Conservation (phyloP, 53 echinoderm and acorn worm species). For the Actinopyga echinites region DNA sequence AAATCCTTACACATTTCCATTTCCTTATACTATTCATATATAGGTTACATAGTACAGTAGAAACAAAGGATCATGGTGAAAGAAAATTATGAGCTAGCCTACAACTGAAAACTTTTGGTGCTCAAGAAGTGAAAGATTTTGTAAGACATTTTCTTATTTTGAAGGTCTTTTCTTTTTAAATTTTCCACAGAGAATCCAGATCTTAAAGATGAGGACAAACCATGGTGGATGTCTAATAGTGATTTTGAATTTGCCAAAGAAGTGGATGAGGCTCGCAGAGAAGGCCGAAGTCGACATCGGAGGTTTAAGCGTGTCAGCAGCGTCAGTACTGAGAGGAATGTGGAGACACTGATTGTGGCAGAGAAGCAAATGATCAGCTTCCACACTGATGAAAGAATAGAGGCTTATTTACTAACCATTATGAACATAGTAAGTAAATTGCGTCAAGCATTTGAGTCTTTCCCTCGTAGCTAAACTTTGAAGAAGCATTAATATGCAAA, state of each 20-base stretch:
- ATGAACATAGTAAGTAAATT: slow-evolving; percentile 95
- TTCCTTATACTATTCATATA: no score
- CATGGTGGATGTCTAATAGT: slow-evolving; percentile 76
- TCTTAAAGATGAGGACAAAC: slow-evolving; percentile 51
- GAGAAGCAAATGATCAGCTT: slow-evolving; percentile 92
- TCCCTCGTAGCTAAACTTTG: no score
- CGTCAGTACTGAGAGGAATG: slow-evolving; percentile 76
- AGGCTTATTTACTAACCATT: slow-evolving; percentile 89
- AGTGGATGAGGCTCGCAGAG: slow-evolving; percentile 63
- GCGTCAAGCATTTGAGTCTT: no score
- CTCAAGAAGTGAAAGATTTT: not conserved
- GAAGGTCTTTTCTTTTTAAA: not conserved
- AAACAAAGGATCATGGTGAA: no score
- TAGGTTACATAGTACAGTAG: no score
- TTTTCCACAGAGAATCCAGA: slow-evolving; percentile 29
- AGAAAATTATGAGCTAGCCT: no score
- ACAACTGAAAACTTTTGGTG: no score
- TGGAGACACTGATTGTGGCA: slow-evolving; percentile 91
- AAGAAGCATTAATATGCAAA: no score
- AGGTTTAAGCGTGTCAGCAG: slow-evolving; percentile 65
- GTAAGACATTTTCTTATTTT: not conserved
- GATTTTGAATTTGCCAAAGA: slow-evolving; percentile 76
- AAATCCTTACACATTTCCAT: no score
- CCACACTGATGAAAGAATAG: slow-evolving; percentile 73
- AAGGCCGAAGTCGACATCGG: slow-evolving; percentile 47